phyloP scores from a whole-genome alignment of 2,113 vertebrate species.

The Callithrix jacchus region DNA sequence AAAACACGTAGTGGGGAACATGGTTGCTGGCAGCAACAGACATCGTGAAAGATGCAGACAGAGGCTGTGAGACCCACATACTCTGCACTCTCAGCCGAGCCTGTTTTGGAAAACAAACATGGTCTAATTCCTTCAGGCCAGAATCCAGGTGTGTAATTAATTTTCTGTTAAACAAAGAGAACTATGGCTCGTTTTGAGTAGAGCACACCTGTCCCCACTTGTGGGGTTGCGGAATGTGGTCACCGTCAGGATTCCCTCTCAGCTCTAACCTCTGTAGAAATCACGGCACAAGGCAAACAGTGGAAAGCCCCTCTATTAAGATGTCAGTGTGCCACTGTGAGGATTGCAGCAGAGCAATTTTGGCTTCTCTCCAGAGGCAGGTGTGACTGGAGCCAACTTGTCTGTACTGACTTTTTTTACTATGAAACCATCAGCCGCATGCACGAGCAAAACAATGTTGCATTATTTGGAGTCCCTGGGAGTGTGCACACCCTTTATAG shows the following conservation, averaged over 20 bases:
- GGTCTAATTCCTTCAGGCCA: background rate
- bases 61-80: rapidly evolving
- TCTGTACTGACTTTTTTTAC: background rate
- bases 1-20: background rate
- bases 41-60: rapidly evolving
- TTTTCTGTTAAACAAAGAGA: background rate
- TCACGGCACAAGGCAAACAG: background rate
- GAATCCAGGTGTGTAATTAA: background rate
- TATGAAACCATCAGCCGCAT: rapidly evolving
- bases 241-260: background rate
- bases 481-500: rapidly evolving
- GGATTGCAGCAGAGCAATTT: background rate
- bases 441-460: rapidly evolving
- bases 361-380: background rate
- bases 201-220: background rate
- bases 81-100: rapidly evolving
- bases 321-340: background rate
- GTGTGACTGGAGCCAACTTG: background rate
- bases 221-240: background rate
- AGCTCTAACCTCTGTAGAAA: background rate
- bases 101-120: background rate
- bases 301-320: background rate
- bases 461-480: background rate
- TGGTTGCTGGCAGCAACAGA: too few relatives aligned
- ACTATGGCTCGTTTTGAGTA: background rate